Conservation (phyloP, 37 sponge, comb jelly and placozoan genomes). For the Hexactinellida sp. region DNA sequence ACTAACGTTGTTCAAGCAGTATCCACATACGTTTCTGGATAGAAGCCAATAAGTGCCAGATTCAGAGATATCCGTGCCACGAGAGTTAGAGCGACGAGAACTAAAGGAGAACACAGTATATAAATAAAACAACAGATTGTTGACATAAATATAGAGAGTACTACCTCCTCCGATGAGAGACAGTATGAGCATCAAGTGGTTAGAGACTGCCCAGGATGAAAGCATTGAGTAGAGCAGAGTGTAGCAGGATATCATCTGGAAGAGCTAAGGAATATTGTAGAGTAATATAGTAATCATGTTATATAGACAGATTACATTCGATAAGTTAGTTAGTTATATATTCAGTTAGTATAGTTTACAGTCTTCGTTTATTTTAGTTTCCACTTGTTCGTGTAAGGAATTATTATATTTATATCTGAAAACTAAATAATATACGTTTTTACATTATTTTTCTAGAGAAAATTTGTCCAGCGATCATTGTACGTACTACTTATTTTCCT, state of each 20-base stretch:
- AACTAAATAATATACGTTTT: too few relatives aligned
- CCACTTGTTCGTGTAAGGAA: too few relatives aligned
- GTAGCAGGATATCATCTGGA: not conserved
- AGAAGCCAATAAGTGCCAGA: not conserved
- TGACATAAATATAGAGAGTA: not conserved
- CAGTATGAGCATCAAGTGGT: not conserved
- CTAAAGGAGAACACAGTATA: not conserved
- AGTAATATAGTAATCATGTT: too few relatives aligned
- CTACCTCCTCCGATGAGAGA: not conserved
- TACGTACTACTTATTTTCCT: too few relatives aligned
- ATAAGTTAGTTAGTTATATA: too few relatives aligned
- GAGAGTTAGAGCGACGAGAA: not conserved
- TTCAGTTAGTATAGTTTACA: too few relatives aligned
- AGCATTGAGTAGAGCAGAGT: not conserved
- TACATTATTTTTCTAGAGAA: too few relatives aligned
- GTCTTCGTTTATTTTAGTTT: too few relatives aligned
- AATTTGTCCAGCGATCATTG: too few relatives aligned
- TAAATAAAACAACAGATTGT: not conserved
- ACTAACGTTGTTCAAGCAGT: slow-evolving; percentile 13
- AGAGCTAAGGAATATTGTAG: not conserved
- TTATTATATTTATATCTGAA: too few relatives aligned
- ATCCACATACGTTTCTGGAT: slow-evolving; percentile 9
- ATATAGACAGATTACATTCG: too few relatives aligned
- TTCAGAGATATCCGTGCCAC: slow-evolving; percentile 15
- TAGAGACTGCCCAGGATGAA: not conserved